These are phyloP conservation scores for Chrysolophus pictus DNA, from an alignment of 2,797 vertebrate genomes.

Conservation along the genomic window DNA sequence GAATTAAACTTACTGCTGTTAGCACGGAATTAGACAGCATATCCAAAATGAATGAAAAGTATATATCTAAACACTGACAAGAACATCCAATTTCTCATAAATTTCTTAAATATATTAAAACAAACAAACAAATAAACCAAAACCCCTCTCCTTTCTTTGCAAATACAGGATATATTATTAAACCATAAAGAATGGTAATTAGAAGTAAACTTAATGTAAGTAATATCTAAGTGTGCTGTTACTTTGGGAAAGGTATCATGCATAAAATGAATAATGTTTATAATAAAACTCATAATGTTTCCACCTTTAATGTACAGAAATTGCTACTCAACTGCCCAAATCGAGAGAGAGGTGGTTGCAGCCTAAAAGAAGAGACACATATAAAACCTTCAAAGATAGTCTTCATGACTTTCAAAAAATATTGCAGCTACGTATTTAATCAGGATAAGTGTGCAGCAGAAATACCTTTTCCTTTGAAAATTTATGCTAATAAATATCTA, in stretches of 20 bases:
- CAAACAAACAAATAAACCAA: neutral
- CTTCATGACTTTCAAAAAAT: slow-evolving; percentile 41
- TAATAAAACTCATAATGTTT: slow-evolving; percentile 59
- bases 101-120: neutral
- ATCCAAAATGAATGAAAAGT: slow-evolving; percentile 52
- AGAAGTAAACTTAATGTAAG: slow-evolving; percentile 42
- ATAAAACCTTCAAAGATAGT: slow-evolving; percentile 57
- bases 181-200: neutral
- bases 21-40: slow-evolving; percentile 63
- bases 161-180: neutral
- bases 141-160: neutral
- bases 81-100: neutral
- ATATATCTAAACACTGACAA: neutral
- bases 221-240: slow-evolving; percentile 18
- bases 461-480: slow-evolving; percentile 20
- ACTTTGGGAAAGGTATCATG: slow-evolving; percentile 55
- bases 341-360: slow-evolving; percentile 55
- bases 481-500: neutral
- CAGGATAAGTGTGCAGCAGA: neutral
- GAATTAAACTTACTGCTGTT: slow-evolving; percentile 72
- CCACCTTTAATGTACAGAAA: slow-evolving; percentile 67
- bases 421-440: slow-evolving; percentile 26
- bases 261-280: slow-evolving; percentile 57
- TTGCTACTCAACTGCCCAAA: slow-evolving; percentile 65
- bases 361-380: slow-evolving; percentile 71